Evolutionary conservation across 2,888 invertebrate genomes (phyloP), one percentile per base, ranked within the genome.

Genomic region (Barypeithes pellucidus): DNA sequence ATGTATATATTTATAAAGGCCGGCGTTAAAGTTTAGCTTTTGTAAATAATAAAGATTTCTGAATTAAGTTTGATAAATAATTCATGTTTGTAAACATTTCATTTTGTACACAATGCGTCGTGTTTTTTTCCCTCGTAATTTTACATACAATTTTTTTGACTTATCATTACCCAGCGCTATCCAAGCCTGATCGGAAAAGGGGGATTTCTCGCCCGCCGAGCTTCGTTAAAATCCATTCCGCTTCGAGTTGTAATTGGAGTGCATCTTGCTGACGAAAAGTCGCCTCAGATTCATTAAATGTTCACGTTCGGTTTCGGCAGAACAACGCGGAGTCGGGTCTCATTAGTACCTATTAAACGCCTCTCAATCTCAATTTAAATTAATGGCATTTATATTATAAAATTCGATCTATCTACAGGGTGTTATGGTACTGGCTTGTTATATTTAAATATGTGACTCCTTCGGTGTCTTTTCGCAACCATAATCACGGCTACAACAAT

Each of bases 231-330:
- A 75, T 72, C 73, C 67, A 67, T 76, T 78, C 72, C 70, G 69
- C 52, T 73, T 52, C 41, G 69, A 75, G 77, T 76, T 79, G 77
- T 78, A 80, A 80, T 79, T 79, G 76, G 76, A 78, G 78, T 79
- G 79, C 80, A 80, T 80, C 80, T 78, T 79, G 78, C 78, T 70
- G 63, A 73, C 59, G 73, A 73, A 73, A 72, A 72, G 67, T 72
- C 72, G 72, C 66, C 72, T 67, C 39, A 77, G 76, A 78, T 82
- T 84, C 84, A 83, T 84, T 83, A 84, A 83, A 83, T 82, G 80
- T 82, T 83, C 82, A 83, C 82, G 83, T 82, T 81, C 80, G 81
- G 79, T 77, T 83, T 81, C 80, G 78, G 78, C 78, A 78, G 82
- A 82, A 82, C 81, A 81, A 81, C 78, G 73, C 77, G 69, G 76